Percentiles rank a stretch among this genome's conserved stretches.
These are phyloP conservation scores for Hyalella azteca DNA, from an alignment of 2,888 invertebrate species.

Conservation along the genomic window DNA sequence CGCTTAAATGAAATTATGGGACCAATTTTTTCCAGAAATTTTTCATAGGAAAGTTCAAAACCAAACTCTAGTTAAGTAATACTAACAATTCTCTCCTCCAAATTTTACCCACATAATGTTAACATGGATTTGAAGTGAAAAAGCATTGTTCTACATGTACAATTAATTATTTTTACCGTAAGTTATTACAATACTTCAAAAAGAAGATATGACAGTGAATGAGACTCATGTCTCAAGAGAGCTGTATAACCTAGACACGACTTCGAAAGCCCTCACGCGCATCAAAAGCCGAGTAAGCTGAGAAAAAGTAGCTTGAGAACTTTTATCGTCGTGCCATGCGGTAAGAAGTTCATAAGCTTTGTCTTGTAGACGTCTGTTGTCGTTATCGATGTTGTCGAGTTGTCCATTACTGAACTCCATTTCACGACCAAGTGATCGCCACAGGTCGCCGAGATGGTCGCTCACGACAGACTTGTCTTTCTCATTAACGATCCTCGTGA, in stretches of 20 bases:
- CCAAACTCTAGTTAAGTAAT: too few relatives aligned
- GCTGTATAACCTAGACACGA: slow-evolving; percentile 38
- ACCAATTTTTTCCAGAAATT: too few relatives aligned
- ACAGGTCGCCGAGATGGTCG: slow-evolving; percentile 45
- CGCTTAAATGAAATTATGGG: too few relatives aligned
- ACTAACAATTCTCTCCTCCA: too few relatives aligned
- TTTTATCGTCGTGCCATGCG: slow-evolving; percentile 50
- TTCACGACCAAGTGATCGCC: slow-evolving; percentile 42
- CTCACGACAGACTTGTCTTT: slow-evolving; percentile 39
- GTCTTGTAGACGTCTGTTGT: slow-evolving; percentile 42
- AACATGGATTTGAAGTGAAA: too few relatives aligned
- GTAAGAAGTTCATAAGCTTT: slow-evolving; percentile 43
- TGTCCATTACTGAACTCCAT: slow-evolving; percentile 52
- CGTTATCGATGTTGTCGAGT: slow-evolving; percentile 47
- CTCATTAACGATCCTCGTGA: slow-evolving; percentile 35
- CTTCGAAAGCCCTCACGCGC: slow-evolving; percentile 38
- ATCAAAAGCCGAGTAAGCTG: slow-evolving; percentile 41
- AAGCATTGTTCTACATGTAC: too few relatives aligned
- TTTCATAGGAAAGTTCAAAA: too few relatives aligned
- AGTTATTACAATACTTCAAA: too few relatives aligned
- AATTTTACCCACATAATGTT: too few relatives aligned
- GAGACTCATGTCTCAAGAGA: not conserved
- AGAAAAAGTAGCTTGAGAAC: slow-evolving; percentile 43
- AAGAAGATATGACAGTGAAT: too few relatives aligned
- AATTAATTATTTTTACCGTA: too few relatives aligned